Conservation (phyloP, 1,140 invertebrate species). For the Ganaspis sp. region DNA sequence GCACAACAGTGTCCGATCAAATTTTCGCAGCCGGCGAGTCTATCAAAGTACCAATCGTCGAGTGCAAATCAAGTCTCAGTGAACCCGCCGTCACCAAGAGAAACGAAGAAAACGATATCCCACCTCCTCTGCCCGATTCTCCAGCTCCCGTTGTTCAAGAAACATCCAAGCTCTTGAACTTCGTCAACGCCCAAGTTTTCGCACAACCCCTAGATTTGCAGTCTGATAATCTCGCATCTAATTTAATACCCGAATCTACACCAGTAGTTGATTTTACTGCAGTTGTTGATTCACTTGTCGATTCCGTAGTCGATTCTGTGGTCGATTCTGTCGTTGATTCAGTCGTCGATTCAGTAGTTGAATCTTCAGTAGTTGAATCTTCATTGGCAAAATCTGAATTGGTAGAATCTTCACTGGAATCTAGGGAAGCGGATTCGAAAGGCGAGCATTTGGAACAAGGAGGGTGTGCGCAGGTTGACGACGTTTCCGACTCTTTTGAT, state of each 20-base stretch:
- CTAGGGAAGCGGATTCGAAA: too few species aligned
- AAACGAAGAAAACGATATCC: slow-evolving; percentile 44
- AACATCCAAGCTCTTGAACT: slow-evolving; percentile 46
- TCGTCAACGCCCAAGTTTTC: slow-evolving; percentile 35
- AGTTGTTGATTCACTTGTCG: too few species aligned
- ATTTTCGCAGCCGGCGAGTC: slow-evolving; percentile 24
- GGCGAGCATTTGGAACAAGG: not conserved
- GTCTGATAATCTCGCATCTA: not conserved
- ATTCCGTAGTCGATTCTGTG: too few species aligned
- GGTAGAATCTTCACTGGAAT: too few species aligned
- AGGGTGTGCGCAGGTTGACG: not conserved
- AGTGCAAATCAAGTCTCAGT: not conserved
- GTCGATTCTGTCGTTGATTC: too few species aligned
- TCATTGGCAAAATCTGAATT: too few species aligned
- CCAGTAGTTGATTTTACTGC: too few species aligned
- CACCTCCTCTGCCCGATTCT: slow-evolving; percentile 63
- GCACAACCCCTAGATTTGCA: not conserved
- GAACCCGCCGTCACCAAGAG: not conserved
- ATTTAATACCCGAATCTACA: too few species aligned
- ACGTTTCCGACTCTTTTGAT: slow-evolving; percentile 27
- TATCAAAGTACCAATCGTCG: not conserved
- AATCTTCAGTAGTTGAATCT: too few species aligned
- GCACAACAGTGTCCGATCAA: not conserved
- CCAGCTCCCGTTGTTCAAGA: slow-evolving; percentile 55
- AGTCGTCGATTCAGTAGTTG: too few species aligned